phyloP scores from a whole-genome alignment of 1,140 invertebrate genomes.

The Pseudachorutes palmiensis region DNA sequence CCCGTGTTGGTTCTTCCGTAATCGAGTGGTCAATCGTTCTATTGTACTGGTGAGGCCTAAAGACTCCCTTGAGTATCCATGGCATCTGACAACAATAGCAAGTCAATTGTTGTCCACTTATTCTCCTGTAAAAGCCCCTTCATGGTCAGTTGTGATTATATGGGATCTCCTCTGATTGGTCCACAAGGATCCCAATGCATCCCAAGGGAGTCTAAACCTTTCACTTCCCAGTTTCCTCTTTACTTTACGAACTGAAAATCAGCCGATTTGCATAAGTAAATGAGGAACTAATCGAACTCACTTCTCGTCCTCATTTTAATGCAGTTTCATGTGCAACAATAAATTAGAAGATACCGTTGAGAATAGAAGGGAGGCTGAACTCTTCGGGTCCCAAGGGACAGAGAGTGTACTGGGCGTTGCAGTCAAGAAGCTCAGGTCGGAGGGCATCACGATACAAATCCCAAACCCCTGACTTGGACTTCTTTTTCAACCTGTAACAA shows the following conservation, averaged over 20 bases:
- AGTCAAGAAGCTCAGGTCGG: slow-evolving; percentile 26
- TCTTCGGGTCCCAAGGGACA: slow-evolving; percentile 29
- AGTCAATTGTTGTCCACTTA: no score
- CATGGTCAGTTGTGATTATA: no score
- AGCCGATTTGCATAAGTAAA: not conserved
- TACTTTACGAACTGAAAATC: slow-evolving; percentile 8
- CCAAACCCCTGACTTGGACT: slow-evolving; percentile 10
- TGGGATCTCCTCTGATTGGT: no score
- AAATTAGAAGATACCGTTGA: slow-evolving; percentile 28
- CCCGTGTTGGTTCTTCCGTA: no score
- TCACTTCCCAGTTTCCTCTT: not conserved
- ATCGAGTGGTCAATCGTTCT: no score
- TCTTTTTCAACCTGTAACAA: not conserved
- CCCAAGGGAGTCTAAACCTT: not conserved
- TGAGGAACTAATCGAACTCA: not conserved
- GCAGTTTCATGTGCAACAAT: no score
- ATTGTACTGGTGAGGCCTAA: no score
- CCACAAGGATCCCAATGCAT: no score
- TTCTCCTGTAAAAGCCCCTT: no score
- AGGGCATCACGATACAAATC: slow-evolving; percentile 33
- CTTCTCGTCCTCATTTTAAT: no score
- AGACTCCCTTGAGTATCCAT: no score
- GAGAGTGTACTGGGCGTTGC: slow-evolving; percentile 26
- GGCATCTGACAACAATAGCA: no score
- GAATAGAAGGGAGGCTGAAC: slow-evolving; percentile 17